Evolutionary conservation across 1,140 invertebrate species (phyloP).

Genomic region (Musca vetustissima): DNA sequence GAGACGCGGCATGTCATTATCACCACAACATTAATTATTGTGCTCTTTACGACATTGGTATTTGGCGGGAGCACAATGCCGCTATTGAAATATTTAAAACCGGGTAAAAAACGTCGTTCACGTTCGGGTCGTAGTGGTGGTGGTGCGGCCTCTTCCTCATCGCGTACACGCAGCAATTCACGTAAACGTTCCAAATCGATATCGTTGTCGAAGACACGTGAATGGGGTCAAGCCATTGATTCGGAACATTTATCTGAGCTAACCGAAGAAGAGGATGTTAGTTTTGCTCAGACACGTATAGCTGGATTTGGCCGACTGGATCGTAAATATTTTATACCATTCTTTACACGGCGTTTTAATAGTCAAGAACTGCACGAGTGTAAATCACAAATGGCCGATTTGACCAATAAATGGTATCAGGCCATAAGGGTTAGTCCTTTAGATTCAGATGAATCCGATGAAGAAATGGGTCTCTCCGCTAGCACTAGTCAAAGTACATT

Average conservation of each 20-base stretch:
- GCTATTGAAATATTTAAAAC: constrained; percentile 79
- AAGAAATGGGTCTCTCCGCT: constrained; percentile 45
- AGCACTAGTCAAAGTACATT: constrained; percentile 48
- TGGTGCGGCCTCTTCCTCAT: not conserved
- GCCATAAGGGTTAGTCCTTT: constrained; percentile 82
- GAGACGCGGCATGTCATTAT: constrained; percentile 95
- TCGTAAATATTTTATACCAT: constrained; percentile 91
- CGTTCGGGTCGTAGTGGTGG: constrained; percentile 30
- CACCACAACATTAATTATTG: constrained; percentile 95
- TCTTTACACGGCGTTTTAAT: constrained; percentile 92
- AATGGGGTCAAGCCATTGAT: constrained; percentile 96
- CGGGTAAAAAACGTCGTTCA: constrained; percentile 58
- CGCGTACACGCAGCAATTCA: constrained; percentile 49
- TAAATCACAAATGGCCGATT: constrained; percentile 92
- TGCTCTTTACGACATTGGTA: constrained; percentile 91
- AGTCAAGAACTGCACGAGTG: constrained; percentile 93
- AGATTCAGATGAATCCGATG: constrained; percentile 64
- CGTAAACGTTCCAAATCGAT: constrained; percentile 80
- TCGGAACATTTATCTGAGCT: constrained; percentile 94
- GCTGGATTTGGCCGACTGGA: constrained; percentile 88
- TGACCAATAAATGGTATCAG: constrained; percentile 96
- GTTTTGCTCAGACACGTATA: constrained; percentile 65
- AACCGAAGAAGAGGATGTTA: constrained; percentile 86
- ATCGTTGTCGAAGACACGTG: constrained; percentile 93
- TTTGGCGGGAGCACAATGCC: constrained; percentile 98